Evolutionary conservation across 2,888 invertebrate species (phyloP).

Genomic region (Aspidiotus destructor): DNA sequence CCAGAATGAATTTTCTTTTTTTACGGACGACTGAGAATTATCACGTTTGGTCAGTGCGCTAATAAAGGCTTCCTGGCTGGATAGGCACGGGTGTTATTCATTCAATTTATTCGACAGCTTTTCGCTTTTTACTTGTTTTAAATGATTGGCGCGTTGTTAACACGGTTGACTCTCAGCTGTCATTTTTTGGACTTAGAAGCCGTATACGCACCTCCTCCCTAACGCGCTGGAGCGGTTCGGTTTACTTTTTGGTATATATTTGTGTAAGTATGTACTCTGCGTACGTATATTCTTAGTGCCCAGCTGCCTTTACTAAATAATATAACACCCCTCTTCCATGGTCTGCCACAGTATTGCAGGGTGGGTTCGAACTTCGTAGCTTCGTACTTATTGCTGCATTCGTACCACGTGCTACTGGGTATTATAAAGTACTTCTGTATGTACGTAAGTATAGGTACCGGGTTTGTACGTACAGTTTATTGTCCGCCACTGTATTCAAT

Average conservation of each 20-base stretch:
- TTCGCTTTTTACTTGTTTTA: slow-evolving; percentile 10
- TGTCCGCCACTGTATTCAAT: slow-evolving; percentile 21
- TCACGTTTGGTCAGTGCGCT: background rate
- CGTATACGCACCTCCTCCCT: slow-evolving; percentile 8
- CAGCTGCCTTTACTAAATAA: slow-evolving; percentile 26
- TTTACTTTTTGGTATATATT: slow-evolving; percentile 22
- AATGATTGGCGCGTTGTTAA: slow-evolving; percentile 28
- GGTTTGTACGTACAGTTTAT: slow-evolving; percentile 12
- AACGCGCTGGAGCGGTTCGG: background rate
- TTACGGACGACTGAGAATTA: too few species aligned
- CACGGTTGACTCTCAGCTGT: slow-evolving; percentile 29
- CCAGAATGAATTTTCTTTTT: too few species aligned
- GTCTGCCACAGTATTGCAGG: slow-evolving; percentile 13
- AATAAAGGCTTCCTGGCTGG: slow-evolving; percentile 2
- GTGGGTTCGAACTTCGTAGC: background rate
- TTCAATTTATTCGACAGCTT: background rate
- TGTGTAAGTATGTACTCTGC: slow-evolving; percentile 28
- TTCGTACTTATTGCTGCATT: background rate
- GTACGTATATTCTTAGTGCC: slow-evolving; percentile 7
- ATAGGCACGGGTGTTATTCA: background rate
- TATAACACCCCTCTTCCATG: slow-evolving; percentile 24
- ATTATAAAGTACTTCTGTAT: slow-evolving; percentile 28
- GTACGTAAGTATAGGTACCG: slow-evolving; percentile 3
- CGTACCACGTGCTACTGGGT: slow-evolving; percentile 32
- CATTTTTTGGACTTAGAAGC: slow-evolving; percentile 12